Conservation (phyloP, 2,888 invertebrate genomes). For the Orthonevra nobilis region DNA sequence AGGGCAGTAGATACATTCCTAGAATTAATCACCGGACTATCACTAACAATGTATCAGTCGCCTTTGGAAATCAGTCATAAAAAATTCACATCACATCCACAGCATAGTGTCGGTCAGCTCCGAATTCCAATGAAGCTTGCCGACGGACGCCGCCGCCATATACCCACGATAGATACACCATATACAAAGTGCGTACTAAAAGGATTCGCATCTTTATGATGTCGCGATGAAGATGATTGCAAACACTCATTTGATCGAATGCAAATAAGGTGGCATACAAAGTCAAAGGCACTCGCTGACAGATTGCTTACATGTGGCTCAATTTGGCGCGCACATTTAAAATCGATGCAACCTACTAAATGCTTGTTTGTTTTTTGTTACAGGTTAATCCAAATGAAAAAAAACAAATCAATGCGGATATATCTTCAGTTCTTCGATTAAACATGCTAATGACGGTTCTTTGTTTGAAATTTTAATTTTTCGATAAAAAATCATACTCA, state of each 20-base stretch:
- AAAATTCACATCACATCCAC: constrained; percentile 2
- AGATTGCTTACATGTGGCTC: no score
- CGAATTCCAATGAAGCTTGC: constrained; percentile 22
- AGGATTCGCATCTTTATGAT: no score
- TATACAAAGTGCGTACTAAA: background rate
- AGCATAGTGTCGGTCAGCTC: background rate
- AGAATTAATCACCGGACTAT: background rate
- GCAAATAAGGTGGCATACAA: no score
- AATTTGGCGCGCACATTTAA: no score
- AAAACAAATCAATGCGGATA: background rate
- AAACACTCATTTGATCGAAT: no score
- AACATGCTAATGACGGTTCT: constrained; percentile 11
- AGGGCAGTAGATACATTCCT: constrained; percentile 16
- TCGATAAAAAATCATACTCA: no score
- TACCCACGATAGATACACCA: background rate
- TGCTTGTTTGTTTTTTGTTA: no score
- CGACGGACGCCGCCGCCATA: background rate
- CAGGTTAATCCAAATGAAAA: no score
- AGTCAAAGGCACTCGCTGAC: no score
- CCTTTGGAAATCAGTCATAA: constrained; percentile 10
- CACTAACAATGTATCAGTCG: background rate
- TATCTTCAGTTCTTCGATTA: constrained; percentile 1
- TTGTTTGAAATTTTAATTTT: background rate
- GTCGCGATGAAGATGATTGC: no score
- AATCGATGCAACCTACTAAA: no score